Evolutionary conservation across 2,797 vertebrate genomes (phyloP).

Genomic region (Perodicticus potto): DNA sequence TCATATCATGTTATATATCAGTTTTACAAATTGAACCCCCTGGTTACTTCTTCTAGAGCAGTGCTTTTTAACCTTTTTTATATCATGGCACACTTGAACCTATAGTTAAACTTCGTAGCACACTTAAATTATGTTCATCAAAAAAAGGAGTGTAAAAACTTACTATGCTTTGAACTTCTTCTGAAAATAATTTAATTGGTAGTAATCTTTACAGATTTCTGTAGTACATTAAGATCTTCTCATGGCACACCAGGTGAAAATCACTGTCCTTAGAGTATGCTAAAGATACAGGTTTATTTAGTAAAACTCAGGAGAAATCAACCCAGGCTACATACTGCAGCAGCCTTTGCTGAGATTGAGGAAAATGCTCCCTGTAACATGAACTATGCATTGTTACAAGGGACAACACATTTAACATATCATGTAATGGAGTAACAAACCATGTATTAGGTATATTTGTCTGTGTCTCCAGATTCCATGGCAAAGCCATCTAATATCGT

Average conservation of each 20-base stretch:
- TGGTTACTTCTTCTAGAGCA: constrained; percentile 7
- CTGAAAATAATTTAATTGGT: too few relatives aligned
- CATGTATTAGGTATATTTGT: constrained; percentile 7
- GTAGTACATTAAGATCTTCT: too few relatives aligned
- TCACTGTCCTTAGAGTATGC: not conserved
- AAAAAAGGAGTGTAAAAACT: too few relatives aligned
- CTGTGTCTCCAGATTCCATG: constrained; percentile 18
- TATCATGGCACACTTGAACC: too few relatives aligned
- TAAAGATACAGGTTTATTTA: constrained; percentile 32
- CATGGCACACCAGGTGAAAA: too few relatives aligned
- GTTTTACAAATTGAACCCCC: constrained; percentile 1
- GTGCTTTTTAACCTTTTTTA: too few relatives aligned
- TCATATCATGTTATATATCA: not conserved
- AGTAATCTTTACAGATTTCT: too few relatives aligned
- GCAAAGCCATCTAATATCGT: not conserved
- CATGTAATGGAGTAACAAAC: not conserved
- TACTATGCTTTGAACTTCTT: too few relatives aligned
- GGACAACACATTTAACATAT: not conserved
- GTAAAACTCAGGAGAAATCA: constrained; percentile 48
- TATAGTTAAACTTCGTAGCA: too few relatives aligned
- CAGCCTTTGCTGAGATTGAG: not conserved
- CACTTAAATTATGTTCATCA: too few relatives aligned
- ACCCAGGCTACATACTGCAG: not conserved
- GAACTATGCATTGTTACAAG: not conserved
- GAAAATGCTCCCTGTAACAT: not conserved